These are phyloP conservation scores for Andrena flavipes DNA, from an alignment of 2,888 invertebrate genomes.

Conservation along the genomic window DNA sequence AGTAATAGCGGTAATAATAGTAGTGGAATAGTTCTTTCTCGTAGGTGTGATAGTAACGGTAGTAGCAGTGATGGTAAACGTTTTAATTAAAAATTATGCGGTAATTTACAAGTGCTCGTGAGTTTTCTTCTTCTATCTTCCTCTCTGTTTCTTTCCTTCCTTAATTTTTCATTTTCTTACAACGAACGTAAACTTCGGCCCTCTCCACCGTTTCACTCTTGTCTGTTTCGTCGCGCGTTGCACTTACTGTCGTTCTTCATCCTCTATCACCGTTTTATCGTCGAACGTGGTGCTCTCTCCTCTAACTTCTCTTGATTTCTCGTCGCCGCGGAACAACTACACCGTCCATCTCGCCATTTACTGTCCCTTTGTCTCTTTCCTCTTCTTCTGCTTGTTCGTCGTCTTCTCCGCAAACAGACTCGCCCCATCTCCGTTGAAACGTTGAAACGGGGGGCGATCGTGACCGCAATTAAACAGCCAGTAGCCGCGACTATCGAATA, in stretches of 20 bases:
- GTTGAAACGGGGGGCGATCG: conserved; percentile 27
- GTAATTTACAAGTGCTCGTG: conserved; percentile 67
- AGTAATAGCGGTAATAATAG: conserved; percentile 46
- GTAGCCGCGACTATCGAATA: conserved; percentile 23
- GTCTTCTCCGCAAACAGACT: conserved; percentile 1
- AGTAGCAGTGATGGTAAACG: conserved; percentile 47
- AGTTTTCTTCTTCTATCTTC: conserved; percentile 2
- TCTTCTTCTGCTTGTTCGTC: not conserved
- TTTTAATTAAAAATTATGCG: conserved; percentile 56
- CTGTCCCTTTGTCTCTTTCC: conserved; percentile 3
- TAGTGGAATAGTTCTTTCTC: conserved; percentile 50
- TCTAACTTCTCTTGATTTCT: not conserved
- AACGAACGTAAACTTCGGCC: conserved; percentile 13
- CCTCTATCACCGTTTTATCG: not conserved
- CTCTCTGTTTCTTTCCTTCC: not conserved
- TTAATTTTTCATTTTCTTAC: not conserved
- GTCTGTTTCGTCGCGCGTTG: not conserved
- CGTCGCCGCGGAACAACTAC: conserved; percentile 32
- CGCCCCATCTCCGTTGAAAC: not conserved
- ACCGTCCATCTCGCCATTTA: conserved; percentile 19
- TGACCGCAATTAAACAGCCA: conserved; percentile 29
- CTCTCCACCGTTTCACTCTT: conserved; percentile 1
- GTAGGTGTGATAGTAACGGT: conserved; percentile 58
- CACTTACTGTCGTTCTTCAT: not conserved
- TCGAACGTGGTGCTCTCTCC: not conserved